Conservation (phyloP, 2,888 invertebrate species). For the Hydriomena furcata region DNA sequence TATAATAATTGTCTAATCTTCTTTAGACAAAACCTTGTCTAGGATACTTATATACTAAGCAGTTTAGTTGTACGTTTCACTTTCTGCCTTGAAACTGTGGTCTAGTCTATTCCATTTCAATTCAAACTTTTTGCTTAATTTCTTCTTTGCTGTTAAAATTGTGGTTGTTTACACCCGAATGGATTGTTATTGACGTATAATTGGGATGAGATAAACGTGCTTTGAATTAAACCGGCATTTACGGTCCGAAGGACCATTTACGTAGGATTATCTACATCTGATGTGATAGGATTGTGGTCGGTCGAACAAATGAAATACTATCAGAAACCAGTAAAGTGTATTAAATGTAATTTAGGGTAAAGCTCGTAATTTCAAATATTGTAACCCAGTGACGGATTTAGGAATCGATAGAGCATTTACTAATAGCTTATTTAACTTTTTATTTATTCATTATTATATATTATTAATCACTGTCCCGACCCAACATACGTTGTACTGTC, state of each 20-base stretch:
- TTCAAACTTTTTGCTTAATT: slow-evolving; percentile 45
- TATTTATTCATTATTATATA: too few species aligned
- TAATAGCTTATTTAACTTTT: too few species aligned
- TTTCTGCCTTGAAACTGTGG: slow-evolving; percentile 28
- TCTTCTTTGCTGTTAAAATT: slow-evolving; percentile 48
- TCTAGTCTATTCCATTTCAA: slow-evolving; percentile 33
- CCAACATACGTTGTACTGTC: too few species aligned
- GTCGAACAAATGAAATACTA: slow-evolving; percentile 6
- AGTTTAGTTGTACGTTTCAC: not conserved
- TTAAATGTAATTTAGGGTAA: slow-evolving; percentile 3
- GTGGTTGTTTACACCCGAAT: slow-evolving; percentile 62
- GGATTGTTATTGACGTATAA: slow-evolving; percentile 58
- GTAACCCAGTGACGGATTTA: too few species aligned
- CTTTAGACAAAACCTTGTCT: too few species aligned
- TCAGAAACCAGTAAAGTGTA: slow-evolving; percentile 5
- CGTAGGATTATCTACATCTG: slow-evolving; percentile 8
- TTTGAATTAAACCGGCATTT: slow-evolving; percentile 21
- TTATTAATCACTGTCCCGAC: too few species aligned
- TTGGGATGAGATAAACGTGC: slow-evolving; percentile 44
- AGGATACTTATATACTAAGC: not conserved
- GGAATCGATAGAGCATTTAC: too few species aligned
- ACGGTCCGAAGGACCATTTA: slow-evolving; percentile 9
- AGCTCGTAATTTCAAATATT: too few species aligned
- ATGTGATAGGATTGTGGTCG: slow-evolving; percentile 19
- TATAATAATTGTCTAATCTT: too few species aligned